These are phyloP conservation scores for Drosophila equinoxialis DNA, from an alignment of 1,140 invertebrate species.

Conservation along the genomic window DNA sequence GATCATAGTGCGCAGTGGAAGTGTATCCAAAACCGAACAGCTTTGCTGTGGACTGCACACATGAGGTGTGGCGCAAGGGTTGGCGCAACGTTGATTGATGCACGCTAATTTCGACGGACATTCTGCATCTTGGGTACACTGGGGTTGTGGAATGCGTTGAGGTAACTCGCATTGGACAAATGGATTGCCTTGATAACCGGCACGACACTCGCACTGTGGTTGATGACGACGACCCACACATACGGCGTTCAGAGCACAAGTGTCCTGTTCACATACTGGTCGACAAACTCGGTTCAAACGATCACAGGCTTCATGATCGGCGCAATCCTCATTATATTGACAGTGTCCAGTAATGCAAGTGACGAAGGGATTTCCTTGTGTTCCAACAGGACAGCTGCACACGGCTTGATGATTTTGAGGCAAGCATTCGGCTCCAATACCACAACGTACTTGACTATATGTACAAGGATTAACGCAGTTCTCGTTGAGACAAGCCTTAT, in stretches of 20 bases:
- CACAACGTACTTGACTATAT: slow-evolving; percentile 87
- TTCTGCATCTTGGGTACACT: slow-evolving; percentile 90
- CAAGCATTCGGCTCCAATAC: slow-evolving; percentile 90
- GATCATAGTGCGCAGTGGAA: slow-evolving; percentile 91
- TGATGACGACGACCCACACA: slow-evolving; percentile 90
- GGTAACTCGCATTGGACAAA: slow-evolving; percentile 88
- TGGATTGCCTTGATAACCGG: slow-evolving; percentile 90
- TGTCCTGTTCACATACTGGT: slow-evolving; percentile 90
- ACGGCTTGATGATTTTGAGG: slow-evolving; percentile 89
- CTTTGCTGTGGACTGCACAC: slow-evolving; percentile 90
- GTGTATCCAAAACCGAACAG: slow-evolving; percentile 90
- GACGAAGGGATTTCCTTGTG: slow-evolving; percentile 91
- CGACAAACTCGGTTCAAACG: slow-evolving; percentile 92
- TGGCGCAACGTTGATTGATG: slow-evolving; percentile 89
- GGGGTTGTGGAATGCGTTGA: slow-evolving; percentile 83
- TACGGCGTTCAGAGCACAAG: slow-evolving; percentile 89
- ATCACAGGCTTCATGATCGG: slow-evolving; percentile 93
- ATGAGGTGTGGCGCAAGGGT: slow-evolving; percentile 88
- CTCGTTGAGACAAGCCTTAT: slow-evolving; percentile 90
- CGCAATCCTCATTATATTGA: slow-evolving; percentile 95
- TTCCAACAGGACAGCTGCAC: slow-evolving; percentile 92
- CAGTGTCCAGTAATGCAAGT: slow-evolving; percentile 93
- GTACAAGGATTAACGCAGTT: slow-evolving; percentile 92
- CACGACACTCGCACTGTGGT: slow-evolving; percentile 90
- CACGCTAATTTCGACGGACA: slow-evolving; percentile 90